phyloP scores from a whole-genome alignment of 1,140 invertebrate species.

The Bombus superbus region DNA sequence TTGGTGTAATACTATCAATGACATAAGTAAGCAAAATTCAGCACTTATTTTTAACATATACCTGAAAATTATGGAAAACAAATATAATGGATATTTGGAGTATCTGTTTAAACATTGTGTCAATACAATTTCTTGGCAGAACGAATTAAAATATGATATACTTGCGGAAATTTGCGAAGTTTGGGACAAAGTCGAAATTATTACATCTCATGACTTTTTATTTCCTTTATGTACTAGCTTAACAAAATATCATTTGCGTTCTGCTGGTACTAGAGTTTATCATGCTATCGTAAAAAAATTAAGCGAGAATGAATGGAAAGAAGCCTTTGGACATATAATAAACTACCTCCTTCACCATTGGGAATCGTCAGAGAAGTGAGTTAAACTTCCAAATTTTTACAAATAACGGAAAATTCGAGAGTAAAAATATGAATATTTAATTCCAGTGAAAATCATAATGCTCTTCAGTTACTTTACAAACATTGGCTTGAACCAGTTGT shows the following conservation, averaged over 20 bases:
- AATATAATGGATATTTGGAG: conserved; percentile 66
- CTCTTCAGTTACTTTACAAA: conserved; percentile 69
- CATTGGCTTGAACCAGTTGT: conserved; percentile 72
- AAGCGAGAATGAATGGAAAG: conserved; percentile 65
- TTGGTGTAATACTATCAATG: conserved; percentile 74
- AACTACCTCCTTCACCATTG: conserved; percentile 62
- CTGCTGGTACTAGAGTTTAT: conserved; percentile 71
- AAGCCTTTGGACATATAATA: conserved; percentile 59
- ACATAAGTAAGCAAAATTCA: conserved; percentile 69
- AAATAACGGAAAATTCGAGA: background rate
- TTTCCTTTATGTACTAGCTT: conserved; percentile 66
- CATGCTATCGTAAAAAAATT: conserved; percentile 67
- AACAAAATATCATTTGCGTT: conserved; percentile 67
- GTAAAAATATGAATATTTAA: conserved; percentile 23
- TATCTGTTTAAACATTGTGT: conserved; percentile 64
- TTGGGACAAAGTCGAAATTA: conserved; percentile 44
- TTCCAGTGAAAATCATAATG: conserved; percentile 67
- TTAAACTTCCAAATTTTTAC: conserved; percentile 24
- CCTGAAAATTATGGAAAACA: conserved; percentile 72
- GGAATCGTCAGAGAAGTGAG: conserved; percentile 70
- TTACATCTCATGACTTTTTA: conserved; percentile 61
- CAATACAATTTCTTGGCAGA: conserved; percentile 73
- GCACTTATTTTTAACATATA: conserved; percentile 71
- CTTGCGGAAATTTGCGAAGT: conserved; percentile 71
- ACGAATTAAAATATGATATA: conserved; percentile 74